Evolutionary conservation across 1,140 invertebrate species (phyloP), one percentile per base, ranked within the genome.

Genomic region (Solenopsis invicta): DNA sequence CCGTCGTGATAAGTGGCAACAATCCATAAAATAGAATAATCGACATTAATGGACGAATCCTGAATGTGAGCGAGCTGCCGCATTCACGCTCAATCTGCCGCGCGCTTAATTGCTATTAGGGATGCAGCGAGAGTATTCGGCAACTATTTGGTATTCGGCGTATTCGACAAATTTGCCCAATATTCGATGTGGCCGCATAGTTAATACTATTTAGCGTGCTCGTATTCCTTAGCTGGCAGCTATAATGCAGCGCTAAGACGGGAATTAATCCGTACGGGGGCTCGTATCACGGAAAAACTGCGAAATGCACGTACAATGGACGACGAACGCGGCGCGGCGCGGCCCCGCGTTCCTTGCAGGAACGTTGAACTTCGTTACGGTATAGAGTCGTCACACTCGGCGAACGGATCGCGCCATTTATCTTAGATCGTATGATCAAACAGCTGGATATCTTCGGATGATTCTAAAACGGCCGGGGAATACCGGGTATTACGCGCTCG

Each of bases 41-140:
- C 89, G 81, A 86, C 86, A 80, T 81, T 90, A 90, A 90, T 90
- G 86, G 78, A 88, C 85, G 89, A 90, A 88, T 90, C 89, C 87
- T 82, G 89, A 88, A 75, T 45, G 89, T 87, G 69, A 90, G 67
- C 80, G 80, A 88, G 85, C 85, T 90, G 86, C 89, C 75, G 76
- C 81, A 90, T 90, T 90, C 88, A 88, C 69, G 89, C 87, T 90
- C 87, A 90, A 90, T 90, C 89, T 84, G 71, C 72, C 67, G 56
- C 87, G 69, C 86, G 81, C 80, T 88, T 90, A 90, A 90, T 90
- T 88, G 86, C 89, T 90, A 90, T 90, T 90, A 88, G 86, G 61
- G 82, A 90, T 90, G 76, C 89, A 90, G 76, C 81, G 86, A 90
- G 86, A 90, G 88, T 90, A 90, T 90, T 90, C 89, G 54, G 81